Percentiles rank a stretch among this genome's conserved stretches.
Evolutionary conservation across 2,113 vertebrate genomes (phyloP).

Genomic region (Alligator sinensis): DNA sequence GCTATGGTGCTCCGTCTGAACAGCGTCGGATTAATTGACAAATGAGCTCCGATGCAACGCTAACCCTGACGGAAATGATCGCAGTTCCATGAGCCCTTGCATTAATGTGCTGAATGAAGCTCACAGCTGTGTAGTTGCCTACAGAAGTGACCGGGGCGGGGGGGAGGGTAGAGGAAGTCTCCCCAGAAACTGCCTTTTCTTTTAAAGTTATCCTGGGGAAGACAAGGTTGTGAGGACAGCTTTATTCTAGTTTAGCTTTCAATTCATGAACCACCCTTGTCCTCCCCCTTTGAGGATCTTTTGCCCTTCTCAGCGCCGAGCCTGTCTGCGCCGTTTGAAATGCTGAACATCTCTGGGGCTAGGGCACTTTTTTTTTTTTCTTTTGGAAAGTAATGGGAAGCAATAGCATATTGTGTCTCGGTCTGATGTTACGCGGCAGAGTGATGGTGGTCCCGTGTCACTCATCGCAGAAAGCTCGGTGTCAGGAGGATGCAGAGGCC

Average conservation of each 20-base stretch:
- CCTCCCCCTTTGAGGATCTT: background rate
- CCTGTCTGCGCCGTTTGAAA: background rate
- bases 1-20: background rate
- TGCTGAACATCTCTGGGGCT: background rate
- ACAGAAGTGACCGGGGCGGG: background rate
- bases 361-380: background rate
- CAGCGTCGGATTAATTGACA: background rate
- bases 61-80: background rate
- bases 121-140: background rate
- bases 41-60: background rate
- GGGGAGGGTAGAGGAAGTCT: background rate
- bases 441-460: background rate
- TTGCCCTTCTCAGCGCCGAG: background rate
- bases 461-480: background rate
- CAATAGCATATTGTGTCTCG: accelerated
- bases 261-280: background rate
- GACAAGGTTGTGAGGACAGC: background rate
- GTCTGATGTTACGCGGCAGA: too few species aligned
- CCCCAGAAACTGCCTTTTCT: background rate
- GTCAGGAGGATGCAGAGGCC: background rate
- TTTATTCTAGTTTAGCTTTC: background rate
- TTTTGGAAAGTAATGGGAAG: background rate
- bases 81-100: background rate
- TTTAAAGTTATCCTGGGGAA: background rate
- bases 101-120: conserved; percentile 26